Conservation (phyloP, 2,113 vertebrate species). For the Globicephala melas region DNA sequence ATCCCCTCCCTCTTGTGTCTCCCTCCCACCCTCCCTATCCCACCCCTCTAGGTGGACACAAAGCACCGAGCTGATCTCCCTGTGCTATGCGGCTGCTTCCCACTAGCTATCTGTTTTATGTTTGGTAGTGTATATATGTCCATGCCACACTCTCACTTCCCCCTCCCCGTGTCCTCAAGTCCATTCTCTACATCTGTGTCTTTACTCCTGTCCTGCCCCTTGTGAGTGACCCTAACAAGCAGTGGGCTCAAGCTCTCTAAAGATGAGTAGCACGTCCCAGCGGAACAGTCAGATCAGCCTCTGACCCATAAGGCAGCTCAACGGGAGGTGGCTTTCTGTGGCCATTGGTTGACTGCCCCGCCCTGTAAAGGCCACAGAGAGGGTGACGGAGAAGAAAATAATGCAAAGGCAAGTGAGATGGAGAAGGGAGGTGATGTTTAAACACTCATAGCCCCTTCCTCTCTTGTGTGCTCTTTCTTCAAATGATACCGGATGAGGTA, state of each 20-base stretch:
- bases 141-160: too few species aligned
- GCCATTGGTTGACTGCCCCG: not conserved
- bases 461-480: not conserved
- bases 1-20: too few species aligned
- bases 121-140: too few species aligned
- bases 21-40: too few species aligned
- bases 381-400: not conserved
- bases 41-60: too few species aligned
- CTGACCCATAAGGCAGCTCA: not conserved
- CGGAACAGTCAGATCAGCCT: not conserved
- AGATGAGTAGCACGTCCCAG: not conserved
- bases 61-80: too few species aligned
- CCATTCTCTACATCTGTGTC: too few species aligned
- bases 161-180: too few species aligned
- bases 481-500: not conserved
- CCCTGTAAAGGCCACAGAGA: not conserved
- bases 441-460: not conserved
- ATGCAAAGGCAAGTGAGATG: not conserved
- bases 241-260: not conserved
- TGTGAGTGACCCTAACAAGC: not conserved
- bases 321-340: not conserved
- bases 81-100: too few species aligned
- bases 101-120: too few species aligned
- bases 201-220: too few species aligned
- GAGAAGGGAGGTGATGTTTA: not conserved